phyloP scores from a whole-genome alignment of 2,113 vertebrate species.

The Pithys albifrons region DNA sequence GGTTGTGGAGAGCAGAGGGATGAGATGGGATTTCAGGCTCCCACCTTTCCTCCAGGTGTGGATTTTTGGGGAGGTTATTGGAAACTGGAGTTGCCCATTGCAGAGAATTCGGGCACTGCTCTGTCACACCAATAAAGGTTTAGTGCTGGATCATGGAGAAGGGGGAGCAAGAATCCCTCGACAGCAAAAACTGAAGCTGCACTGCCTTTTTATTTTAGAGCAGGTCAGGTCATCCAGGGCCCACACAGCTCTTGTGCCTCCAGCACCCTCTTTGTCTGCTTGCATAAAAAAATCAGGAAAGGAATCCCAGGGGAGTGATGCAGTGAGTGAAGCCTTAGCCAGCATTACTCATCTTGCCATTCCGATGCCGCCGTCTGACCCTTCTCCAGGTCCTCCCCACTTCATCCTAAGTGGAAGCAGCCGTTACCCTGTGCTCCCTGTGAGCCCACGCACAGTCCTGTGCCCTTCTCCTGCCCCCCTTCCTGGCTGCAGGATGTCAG shows the following conservation, averaged over 20 bases:
- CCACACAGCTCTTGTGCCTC: fast-evolving
- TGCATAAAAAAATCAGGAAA: neutral
- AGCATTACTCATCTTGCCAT: neutral
- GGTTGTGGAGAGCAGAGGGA: fast-evolving
- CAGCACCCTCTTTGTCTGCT: slow-evolving; percentile 18
- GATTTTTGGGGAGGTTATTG: neutral
- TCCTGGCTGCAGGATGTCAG: neutral
- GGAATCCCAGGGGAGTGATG: neutral
- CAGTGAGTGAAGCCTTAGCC: neutral
- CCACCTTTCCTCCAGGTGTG: neutral
- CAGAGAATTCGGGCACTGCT: neutral
- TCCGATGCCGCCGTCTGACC: neutral
- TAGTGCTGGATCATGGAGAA: neutral
- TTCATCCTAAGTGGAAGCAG: neutral
- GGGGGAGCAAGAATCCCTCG: neutral
- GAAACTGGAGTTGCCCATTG: neutral
- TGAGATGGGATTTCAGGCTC: neutral
- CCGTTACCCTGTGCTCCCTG: neutral
- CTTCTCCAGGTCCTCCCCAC: neutral
- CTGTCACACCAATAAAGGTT: neutral
- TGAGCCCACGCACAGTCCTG: fast-evolving
- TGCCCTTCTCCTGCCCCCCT: neutral
- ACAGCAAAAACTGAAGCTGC: neutral
- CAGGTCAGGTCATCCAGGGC: neutral
- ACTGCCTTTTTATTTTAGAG: neutral